Evolutionary conservation across 2,888 invertebrate species (phyloP).

Genomic region (Drosophila quinaria): DNA sequence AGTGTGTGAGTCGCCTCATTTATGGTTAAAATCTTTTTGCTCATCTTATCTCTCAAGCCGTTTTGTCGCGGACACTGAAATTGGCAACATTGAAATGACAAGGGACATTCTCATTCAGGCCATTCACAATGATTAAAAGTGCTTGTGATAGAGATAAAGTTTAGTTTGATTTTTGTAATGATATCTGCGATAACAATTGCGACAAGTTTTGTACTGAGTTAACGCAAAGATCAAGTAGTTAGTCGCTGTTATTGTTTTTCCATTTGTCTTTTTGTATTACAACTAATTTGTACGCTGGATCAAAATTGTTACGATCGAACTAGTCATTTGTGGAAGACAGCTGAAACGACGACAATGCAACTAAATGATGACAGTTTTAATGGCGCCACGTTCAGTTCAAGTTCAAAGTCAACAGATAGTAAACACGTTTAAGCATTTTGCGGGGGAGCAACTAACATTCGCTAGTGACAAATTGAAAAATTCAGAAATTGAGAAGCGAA

Average conservation of each 20-base stretch:
- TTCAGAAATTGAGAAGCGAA: constrained; percentile 1
- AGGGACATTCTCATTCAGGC: constrained; percentile 12
- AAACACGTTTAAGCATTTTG: constrained; percentile 17
- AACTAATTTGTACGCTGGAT: not conserved
- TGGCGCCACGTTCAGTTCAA: constrained; percentile 46
- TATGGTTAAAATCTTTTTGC: constrained; percentile 9
- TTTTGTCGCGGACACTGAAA: constrained; percentile 8
- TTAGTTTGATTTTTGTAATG: not conserved
- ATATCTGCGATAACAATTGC: constrained; percentile 12
- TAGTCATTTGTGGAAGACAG: constrained; percentile 13
- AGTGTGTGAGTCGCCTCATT: constrained; percentile 36
- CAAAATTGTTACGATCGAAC: constrained; percentile 20
- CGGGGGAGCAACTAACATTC: not conserved
- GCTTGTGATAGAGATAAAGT: not conserved
- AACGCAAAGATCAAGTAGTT: constrained; percentile 4
- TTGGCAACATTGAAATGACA: constrained; percentile 19
- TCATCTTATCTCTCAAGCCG: constrained; percentile 35
- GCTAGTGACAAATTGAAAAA: constrained; percentile 12
- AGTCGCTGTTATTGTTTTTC: constrained; percentile 2
- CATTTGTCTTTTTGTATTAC: not conserved
- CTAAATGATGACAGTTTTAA: constrained; percentile 24
- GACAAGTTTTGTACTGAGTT: not conserved
- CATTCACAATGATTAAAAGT: not conserved
- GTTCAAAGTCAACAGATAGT: constrained; percentile 55
- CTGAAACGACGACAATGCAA: constrained; percentile 19